Evolutionary conservation across 2,888 invertebrate genomes (phyloP), one percentile per base, ranked within the genome.

Genomic region (Cloeon dipterum): DNA sequence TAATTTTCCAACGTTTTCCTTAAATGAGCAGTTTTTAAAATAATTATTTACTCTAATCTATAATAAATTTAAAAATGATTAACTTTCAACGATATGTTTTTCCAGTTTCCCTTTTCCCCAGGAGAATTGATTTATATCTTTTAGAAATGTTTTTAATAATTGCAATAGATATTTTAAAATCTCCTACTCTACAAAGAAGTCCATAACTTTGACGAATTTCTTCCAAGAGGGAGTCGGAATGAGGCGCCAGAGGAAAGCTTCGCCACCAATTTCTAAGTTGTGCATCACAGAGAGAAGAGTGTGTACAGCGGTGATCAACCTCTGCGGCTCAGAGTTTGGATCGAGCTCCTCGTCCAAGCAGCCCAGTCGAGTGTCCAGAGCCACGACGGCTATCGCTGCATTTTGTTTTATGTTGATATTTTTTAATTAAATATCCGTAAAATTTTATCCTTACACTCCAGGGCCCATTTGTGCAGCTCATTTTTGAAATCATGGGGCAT

Each of bases 361-460:
- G 3, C 62, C 62, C 39, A 59, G 47, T 3, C 59, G 46, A 20
- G 47, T 51, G 43, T 59, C 57, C 44, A 62, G 55, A 5, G 57
- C 55, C 16, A 56, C 53, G 43, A 52, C 46, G 2, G 54, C 57
- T 4, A 58, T 52, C 19, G 57, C 45, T 45, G 38, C 7, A 32
- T n/a, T n/a, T n/a, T n/a, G n/a, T n/a, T n/a, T n/a, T n/a, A n/a
- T n/a, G n/a, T n/a, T n/a, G n/a, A n/a, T n/a, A n/a, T n/a, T n/a
- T n/a, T n/a, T n/a, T n/a, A n/a, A n/a, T n/a, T n/a, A n/a, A n/a
- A n/a, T n/a, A n/a, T n/a, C n/a, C n/a, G n/a, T n/a, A n/a, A n/a
- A n/a, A n/a, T n/a, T n/a, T n/a, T n/a, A n/a, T n/a, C 39, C 51
- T 47, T 49, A 49, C 60, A 57, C 47, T 60, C 59, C 11, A 61